Evolutionary conservation across 1,140 invertebrate genomes (phyloP).

Genomic region (Bombus impatiens): DNA sequence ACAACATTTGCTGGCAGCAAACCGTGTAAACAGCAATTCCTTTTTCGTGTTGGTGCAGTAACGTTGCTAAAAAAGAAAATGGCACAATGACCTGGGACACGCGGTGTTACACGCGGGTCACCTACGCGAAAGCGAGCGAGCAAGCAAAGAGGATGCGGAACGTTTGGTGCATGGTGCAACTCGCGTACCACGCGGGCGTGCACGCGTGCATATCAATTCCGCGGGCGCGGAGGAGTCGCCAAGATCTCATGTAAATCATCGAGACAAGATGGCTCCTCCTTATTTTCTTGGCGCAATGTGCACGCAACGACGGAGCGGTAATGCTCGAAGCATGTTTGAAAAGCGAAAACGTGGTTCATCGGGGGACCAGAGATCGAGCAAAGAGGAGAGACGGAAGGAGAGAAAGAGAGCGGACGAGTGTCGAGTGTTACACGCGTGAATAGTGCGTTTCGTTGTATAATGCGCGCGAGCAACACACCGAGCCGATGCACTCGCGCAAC

Average conservation of each 20-base stretch:
- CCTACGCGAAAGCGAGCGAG: not conserved
- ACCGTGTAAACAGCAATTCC: slow-evolving; percentile 25
- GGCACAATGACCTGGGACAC: not conserved
- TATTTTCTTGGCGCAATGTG: slow-evolving; percentile 65
- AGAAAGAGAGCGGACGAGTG: slow-evolving; percentile 25
- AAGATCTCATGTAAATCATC: slow-evolving; percentile 78
- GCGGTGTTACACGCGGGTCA: not conserved
- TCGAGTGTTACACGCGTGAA: slow-evolving; percentile 53
- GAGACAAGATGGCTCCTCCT: slow-evolving; percentile 74
- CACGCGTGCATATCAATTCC: slow-evolving; percentile 52
- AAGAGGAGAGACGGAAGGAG: not conserved
- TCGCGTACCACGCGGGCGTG: slow-evolving; percentile 47
- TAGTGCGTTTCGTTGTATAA: slow-evolving; percentile 64
- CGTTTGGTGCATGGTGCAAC: slow-evolving; percentile 38
- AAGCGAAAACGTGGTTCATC: slow-evolving; percentile 34
- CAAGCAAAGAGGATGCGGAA: not conserved
- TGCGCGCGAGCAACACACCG: not conserved
- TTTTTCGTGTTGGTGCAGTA: not conserved
- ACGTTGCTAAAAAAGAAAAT: not conserved
- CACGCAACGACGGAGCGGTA: slow-evolving; percentile 24
- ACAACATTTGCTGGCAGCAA: slow-evolving; percentile 11
- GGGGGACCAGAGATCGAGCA: not conserved
- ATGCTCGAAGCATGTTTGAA: slow-evolving; percentile 53
- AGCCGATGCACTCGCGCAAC: slow-evolving; percentile 40
- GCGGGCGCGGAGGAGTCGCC: slow-evolving; percentile 65